Evolutionary conservation across 2,888 invertebrate genomes (phyloP), one percentile per base, ranked within the genome.

Genomic region (Crocallis elinguaria): DNA sequence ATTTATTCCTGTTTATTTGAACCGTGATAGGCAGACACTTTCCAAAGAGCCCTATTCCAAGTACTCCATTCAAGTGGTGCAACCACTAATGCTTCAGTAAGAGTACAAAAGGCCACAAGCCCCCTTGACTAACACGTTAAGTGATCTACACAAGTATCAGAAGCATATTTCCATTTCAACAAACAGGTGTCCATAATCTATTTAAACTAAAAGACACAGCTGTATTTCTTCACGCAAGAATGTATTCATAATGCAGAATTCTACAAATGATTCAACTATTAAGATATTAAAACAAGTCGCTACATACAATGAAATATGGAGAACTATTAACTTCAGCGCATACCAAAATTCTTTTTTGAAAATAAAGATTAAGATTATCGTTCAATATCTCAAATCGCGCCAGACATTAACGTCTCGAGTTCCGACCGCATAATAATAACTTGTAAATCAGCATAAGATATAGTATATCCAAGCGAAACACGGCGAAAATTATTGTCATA

Each of bases 351-450:
- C 63, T 67, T 62, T 65, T 66, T 52, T 60, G 56, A 66, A 65
- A 64, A 71, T 69, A 67, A 69, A 67, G 64, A 69, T 73, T 67
- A 71, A 68, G 61, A 65, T 71, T 68, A 75, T 73, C 64, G 65
- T 48, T 54, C 57, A 64, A 71, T 77, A 77, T 72, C 64, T 74
- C 71, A 75, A 72, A 70, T 61, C 49, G 56, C 62, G 62, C 57
- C 51, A 39, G 45, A 69, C 67, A 69, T 76, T 64, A 73, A 64
- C 56, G 73, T 69, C 72, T 57, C 38, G 44, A 53, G 64, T 58
- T 64, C 67, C 60, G 56, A 72, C 69, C 69, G 68, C 71, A 64
- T 67, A 54, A 69, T 70, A 70, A 74, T 74, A 72, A 73, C 67
- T 59, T 67, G 59, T 72, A 75, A 77, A 74, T 73, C 70, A 72